Evolutionary conservation across 2,113 vertebrate species (phyloP).

Genomic region (Ahaetulla prasina): DNA sequence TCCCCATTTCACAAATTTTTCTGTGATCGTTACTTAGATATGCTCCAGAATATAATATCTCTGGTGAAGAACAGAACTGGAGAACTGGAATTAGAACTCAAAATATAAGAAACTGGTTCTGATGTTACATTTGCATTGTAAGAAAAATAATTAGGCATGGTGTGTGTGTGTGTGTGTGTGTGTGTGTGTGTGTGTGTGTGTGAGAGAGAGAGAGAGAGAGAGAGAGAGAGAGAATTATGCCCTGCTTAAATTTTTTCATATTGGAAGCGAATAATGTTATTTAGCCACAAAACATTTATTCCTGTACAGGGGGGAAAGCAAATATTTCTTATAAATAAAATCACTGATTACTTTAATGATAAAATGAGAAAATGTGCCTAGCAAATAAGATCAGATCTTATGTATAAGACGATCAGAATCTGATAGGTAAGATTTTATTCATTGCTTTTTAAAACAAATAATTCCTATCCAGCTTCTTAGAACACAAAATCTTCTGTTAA

Average conservation of each 20-base stretch:
- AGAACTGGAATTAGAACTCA: neutral
- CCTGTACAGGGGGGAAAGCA: neutral
- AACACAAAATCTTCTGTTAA: slow-evolving; percentile 21
- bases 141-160: neutral
- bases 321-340: neutral
- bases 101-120: neutral
- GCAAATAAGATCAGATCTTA: neutral
- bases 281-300: neutral
- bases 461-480: slow-evolving; percentile 11
- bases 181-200: neutral
- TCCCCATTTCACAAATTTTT: neutral
- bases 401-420: neutral
- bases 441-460: neutral
- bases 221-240: neutral
- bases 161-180: neutral
- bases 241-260: neutral
- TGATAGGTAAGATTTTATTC: neutral
- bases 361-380: slow-evolving; percentile 4
- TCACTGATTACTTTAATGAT: neutral
- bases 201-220: neutral
- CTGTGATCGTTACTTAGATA: neutral
- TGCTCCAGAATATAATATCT: neutral
- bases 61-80: neutral
- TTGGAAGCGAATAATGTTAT: neutral
- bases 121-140: neutral